Base-by-base conservation (phyloP, 2,888 invertebrate species). In the Leptopilina syphax region DNA sequence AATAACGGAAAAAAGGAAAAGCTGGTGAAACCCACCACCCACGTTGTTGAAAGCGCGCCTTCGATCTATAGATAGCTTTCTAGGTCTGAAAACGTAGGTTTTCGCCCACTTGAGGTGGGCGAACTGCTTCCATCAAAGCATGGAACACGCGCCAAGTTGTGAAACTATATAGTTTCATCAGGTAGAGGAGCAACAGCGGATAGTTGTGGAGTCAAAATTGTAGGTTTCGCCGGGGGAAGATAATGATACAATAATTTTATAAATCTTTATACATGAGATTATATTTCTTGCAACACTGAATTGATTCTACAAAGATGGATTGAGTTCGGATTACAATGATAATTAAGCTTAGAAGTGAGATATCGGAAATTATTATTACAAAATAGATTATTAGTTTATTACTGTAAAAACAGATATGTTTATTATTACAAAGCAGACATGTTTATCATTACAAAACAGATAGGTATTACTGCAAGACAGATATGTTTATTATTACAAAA, bases 71-170 rank as follows among this genome's bases (percentile, higher is more conserved):
- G 86, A 88, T 88, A 88, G 84, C 84, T 87, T 86, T 88, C 87
- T 87, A 87, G 84, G 82, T 79, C 83, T 83, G 83, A 86, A 87
- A 86, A 84, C 84, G 84, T 86, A 86, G 81, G 81, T 81, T 67
- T 34, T 47, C 57, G 63, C 63, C 63, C 63, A 80, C 78, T n/a
- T 76, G 83, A 81, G 83, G 91, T 91, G 90, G 91, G 91, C 91
- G 90, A 91, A 89, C 90, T 86, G 90, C 90, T 90, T 90, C 88
- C 89, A 88, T 87, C 87, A 50, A 88, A 86, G 81, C 83, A 83
- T 81, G 77, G 80, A 81, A 84, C 85, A 84, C 84, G 84, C 85
- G 84, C 83, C 80, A 76, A 76, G 81, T 88, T 86, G 86, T 85
- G 87, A 85, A 87, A 88, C 84, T 84, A 24, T 60, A 60, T 63